These are phyloP conservation scores for Ardeotis arabs DNA, from an alignment of 2,113 vertebrate genomes.

Conservation along the genomic window DNA sequence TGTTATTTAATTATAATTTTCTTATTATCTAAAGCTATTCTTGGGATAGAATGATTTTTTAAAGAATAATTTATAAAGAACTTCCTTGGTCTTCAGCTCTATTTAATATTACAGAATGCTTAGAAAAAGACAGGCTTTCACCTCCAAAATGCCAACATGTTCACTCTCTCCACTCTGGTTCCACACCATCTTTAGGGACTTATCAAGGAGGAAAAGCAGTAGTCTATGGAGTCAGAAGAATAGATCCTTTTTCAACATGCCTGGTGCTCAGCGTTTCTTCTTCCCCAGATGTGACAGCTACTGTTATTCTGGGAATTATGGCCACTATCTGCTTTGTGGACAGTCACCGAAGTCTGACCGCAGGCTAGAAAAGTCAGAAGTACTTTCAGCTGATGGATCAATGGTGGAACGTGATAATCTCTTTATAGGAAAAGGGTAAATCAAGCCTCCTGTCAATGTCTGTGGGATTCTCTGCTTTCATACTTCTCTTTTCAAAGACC, in stretches of 20 bases:
- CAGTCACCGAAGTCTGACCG: background rate
- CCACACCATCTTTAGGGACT: background rate
- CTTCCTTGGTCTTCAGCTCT: background rate
- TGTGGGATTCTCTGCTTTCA: background rate
- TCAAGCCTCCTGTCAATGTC: background rate
- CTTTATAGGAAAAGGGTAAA: background rate
- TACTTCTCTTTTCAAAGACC: background rate
- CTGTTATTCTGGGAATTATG: background rate
- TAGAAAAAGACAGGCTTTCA: background rate
- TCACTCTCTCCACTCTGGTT: background rate
- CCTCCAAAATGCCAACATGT: background rate
- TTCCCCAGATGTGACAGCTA: background rate
- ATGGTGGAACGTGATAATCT: background rate
- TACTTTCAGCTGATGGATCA: background rate
- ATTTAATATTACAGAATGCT: background rate
- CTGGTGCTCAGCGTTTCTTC: background rate
- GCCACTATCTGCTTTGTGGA: background rate
- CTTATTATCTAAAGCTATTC: background rate
- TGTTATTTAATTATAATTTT: background rate
- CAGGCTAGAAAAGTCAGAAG: background rate
- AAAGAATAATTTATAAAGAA: background rate
- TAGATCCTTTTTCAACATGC: background rate
- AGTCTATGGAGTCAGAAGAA: background rate
- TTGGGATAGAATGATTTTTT: background rate
- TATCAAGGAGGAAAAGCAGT: background rate